Base-by-base conservation (phyloP, 2,797 vertebrate species). In the Rhinoraja longicauda region DNA sequence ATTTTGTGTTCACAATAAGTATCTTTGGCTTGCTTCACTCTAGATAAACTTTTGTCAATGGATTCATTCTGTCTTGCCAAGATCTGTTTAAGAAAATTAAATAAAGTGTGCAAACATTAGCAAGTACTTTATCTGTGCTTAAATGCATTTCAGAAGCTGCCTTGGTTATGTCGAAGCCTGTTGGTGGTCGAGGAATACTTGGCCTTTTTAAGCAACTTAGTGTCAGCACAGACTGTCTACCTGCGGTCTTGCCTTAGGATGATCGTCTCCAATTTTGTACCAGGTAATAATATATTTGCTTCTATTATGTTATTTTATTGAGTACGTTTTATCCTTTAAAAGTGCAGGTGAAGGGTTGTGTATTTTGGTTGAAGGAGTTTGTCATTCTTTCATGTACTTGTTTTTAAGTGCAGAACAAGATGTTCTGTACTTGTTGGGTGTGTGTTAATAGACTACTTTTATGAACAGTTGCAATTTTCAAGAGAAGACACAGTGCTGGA, bases 141-240 rank as follows among this genome's bases (percentile, higher is more conserved):
- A 90, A 19, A 39, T 5, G 94, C 13, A 64, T 0, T 93, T 13
- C 94, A 99, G 99, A 97, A 95, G 81, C 93, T 99, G 81, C 97
- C 97, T 0, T 99, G 99, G 98, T 94, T 98, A 62, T 96, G 95
- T 15, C 97, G 98, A 93, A 97, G 98, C 95, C 96, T 93, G 29
- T 95, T 96, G 0, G 99, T 99, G 57, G 97, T 98, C 93, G 98
- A 99, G 8, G 99, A 99, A 93, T 99, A 99, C 93, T 94, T 99
- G 96, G 95, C 97, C 72, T 99, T 99, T 94, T 97, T 99, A 82
- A 95, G 97, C 70, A 99, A 98, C 94, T 97, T 99, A n/a, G 98
- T 99, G 9, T 99, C 98, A 0, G 98, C 98, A 0, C 99, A 99
- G 95, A 99, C 98, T 0, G 97, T 99, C 77, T 98, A 98, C 93